Evolutionary conservation across 1,140 invertebrate species (phyloP), one percentile per base, ranked within the genome.

Genomic region (Parasteatoda tepidariorum): DNA sequence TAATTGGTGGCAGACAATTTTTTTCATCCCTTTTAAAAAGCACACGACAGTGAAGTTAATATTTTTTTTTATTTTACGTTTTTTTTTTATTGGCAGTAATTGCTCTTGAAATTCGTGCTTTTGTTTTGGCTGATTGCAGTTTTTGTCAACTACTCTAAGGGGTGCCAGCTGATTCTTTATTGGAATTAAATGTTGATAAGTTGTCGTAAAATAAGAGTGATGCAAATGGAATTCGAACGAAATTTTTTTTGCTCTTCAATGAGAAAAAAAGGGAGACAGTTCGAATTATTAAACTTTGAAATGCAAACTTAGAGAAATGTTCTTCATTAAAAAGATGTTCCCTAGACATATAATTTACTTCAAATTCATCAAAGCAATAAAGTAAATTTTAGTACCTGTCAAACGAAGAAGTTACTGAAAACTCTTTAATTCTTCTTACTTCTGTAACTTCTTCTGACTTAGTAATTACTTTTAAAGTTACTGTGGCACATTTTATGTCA

Each of bases 21-120:
- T 75, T 75, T 75, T 75, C 2, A 30, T 31, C 34, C 34, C 22
- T 61, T 30, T 75, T 34, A 22, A 34, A 31, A 30, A 33, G 62
- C 62, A 18, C 18, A n/a, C n/a, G n/a, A n/a, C n/a, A n/a, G n/a
- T n/a, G n/a, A n/a, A n/a, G n/a, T n/a, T n/a, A n/a, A n/a, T n/a
- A n/a, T n/a, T n/a, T n/a, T n/a, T n/a, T n/a, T n/a, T n/a, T n/a
- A n/a, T 66, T 13, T 34, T 26, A 26, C 33, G 57, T 59, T 13
- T 59, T 13, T 26, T 66, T 66, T 62, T 75, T 62, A 75, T 61
- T 75, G 71, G 31, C 57, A 75, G 71, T 75, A 75, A 75, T 75
- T 75, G 71, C 55, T 11, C 11, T 13, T 7, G 24, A 73, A 55
- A 55, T 55, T 41, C 9, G 22, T 30, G 7, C 28, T 55, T 9